Evolutionary conservation across 2,797 vertebrate genomes (phyloP), one percentile per base, ranked within the genome.

Genomic region (Euthynnus affinis): DNA sequence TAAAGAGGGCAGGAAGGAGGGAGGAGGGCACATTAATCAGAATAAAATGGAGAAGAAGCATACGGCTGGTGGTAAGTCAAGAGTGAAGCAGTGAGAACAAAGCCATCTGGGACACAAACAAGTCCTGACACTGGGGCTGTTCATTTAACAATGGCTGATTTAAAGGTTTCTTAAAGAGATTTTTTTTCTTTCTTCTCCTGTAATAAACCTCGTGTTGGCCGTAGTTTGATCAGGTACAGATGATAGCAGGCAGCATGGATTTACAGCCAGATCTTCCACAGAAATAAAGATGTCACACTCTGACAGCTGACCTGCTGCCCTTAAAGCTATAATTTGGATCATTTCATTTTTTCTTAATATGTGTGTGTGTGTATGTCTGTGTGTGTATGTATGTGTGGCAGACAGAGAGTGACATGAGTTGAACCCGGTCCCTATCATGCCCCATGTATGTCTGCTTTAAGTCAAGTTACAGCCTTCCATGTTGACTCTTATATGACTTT

Each of bases 221-320:
- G 18, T 34, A 78, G 88, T 83, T 70, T 93, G 90, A 94, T 92
- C 91, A 93, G 86, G 86, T 86, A 81, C 91, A 93, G 92, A 95
- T 91, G 89, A 94, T 91, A 92, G 89, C 90, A 88, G 86, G 81
- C 81, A 66, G 57, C 22, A 0, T 63, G 78, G 90, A 92, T 94
- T 94, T 95, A 94, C 80, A 74, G 87, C 65, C 81, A 71, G 82
- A 71, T 84, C 87, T 61, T 82, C 81, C 73, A 83, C 72, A 61
- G 85, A 84, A 93, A 94, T 95, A 94, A 96, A 95, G 92, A 94
- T 94, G 90, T 95, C 94, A 91, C 84, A 74, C 69, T 90, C 42
- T 93, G 93, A 94, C 92, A 93, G 91, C 84, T 95, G 93, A 95
- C 93, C 94, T 91, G 88, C 87, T 42, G 85, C 88, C 85, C 88